A percentile compares a stretch with the other conserved stretches of the same genome.
These are phyloP conservation scores for Bradypodion pumilum DNA, from an alignment of 2,797 vertebrate species.

Conservation along the genomic window DNA sequence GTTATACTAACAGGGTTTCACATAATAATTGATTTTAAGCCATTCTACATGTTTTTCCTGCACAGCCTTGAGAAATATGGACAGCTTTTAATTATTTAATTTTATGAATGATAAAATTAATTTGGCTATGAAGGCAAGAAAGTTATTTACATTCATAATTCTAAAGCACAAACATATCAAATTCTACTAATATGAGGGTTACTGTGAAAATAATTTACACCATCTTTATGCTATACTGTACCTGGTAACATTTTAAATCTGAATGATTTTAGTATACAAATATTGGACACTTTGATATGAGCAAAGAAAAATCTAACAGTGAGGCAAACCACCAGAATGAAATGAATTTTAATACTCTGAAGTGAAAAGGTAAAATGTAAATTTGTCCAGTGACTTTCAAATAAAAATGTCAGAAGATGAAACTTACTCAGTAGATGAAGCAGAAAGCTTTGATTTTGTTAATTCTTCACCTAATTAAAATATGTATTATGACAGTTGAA, in stretches of 20 bases:
- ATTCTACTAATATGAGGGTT: not conserved
- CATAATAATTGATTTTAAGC: too few relatives aligned
- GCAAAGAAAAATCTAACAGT: not conserved
- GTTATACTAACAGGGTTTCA: too few relatives aligned
- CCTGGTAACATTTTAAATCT: not conserved
- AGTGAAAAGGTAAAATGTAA: not conserved
- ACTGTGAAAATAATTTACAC: not conserved
- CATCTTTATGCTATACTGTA: not conserved
- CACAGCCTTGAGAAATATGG: too few relatives aligned
- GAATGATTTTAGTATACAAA: not conserved
- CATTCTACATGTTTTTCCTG: too few relatives aligned
- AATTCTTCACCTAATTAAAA: conserved; percentile 90
- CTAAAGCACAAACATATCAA: not conserved
- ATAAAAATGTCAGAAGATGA: conserved; percentile 35
- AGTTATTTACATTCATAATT: not conserved
- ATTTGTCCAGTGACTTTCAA: conserved; percentile 13
- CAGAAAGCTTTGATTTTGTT: conserved; percentile 81
- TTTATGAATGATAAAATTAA: too few relatives aligned
- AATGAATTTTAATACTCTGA: not conserved
- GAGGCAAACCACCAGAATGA: not conserved
- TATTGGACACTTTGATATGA: conserved; percentile 3
- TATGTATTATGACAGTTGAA: conserved; percentile 42
- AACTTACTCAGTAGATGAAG: conserved; percentile 88
- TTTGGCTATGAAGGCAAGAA: not conserved
- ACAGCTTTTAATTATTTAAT: too few relatives aligned